Evolutionary conservation across 2,113 vertebrate species (phyloP).

Genomic region (Mastomys natalensis): DNA sequence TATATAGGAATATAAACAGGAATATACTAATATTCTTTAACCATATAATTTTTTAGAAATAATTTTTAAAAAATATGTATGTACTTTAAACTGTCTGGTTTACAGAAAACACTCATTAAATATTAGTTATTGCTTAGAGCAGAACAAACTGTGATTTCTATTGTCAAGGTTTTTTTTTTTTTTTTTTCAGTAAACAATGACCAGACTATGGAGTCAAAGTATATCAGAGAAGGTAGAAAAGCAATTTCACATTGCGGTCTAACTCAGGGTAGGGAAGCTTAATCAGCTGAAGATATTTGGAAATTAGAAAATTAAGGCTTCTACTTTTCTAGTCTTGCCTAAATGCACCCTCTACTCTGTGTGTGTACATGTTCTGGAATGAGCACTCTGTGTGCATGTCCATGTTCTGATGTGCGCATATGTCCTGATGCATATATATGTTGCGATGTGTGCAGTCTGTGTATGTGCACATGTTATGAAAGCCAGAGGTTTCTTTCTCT

Average conservation of each 20-base stretch:
- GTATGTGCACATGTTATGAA: not conserved
- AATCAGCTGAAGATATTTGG: not conserved
- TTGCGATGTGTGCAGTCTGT: not conserved
- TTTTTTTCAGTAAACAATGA: not conserved
- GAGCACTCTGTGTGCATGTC: not conserved
- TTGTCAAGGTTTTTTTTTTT: not conserved
- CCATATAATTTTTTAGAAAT: not conserved
- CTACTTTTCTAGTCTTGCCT: not conserved
- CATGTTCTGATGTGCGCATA: no score
- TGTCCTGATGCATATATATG: no score
- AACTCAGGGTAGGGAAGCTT: not conserved
- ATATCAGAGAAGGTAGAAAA: not conserved
- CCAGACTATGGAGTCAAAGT: not conserved
- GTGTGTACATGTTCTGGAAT: not conserved
- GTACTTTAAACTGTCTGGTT: not conserved
- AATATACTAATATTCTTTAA: not conserved
- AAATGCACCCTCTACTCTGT: not conserved
- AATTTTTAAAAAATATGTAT: not conserved
- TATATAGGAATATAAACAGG: not conserved
- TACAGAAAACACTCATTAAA: not conserved
- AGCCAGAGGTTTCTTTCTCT: not conserved
- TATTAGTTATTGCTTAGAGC: constrained; percentile 31
- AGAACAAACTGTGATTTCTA: not conserved
- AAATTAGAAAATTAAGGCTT: not conserved
- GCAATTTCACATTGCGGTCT: not conserved